phyloP scores from a whole-genome alignment of 2,797 vertebrate genomes.

The Gobionotothen gibberifrons region DNA sequence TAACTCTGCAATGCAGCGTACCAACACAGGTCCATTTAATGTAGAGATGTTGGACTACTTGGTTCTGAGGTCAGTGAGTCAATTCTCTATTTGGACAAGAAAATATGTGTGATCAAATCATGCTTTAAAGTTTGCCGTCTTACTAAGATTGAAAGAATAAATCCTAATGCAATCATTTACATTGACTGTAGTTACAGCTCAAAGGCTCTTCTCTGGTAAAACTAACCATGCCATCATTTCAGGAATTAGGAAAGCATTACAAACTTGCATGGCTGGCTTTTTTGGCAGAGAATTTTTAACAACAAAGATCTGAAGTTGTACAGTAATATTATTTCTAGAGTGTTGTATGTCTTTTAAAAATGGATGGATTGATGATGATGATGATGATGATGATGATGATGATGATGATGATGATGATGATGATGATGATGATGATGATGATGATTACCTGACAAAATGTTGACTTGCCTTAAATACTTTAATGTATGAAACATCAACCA shows the following conservation, averaged over 20 bases:
- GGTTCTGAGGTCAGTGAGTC: not conserved
- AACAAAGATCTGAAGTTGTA: not conserved
- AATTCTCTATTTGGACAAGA: not conserved
- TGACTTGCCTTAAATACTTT: not conserved
- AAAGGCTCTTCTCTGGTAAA: too few species aligned
- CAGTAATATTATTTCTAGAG: too few species aligned
- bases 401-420: too few species aligned
- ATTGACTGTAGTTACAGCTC: not conserved
- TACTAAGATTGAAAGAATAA: not conserved
- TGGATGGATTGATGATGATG: too few species aligned
- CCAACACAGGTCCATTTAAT: not conserved
- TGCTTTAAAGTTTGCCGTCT: not conserved
- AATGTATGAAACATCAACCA: too few species aligned
- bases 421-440: too few species aligned
- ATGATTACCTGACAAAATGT: not conserved
- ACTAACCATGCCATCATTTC: not conserved
- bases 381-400: too few species aligned
- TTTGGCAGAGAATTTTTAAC: not conserved
- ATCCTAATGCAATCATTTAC: not conserved
- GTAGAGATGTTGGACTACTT: not conserved
- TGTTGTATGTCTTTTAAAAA: too few species aligned
- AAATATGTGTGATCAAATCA: not conserved
- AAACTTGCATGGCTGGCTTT: not conserved
- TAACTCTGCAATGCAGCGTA: too few species aligned
- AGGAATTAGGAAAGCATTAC: slow-evolving; percentile 6